These are phyloP conservation scores for Lochmaea capreae DNA, from an alignment of 2,888 invertebrate genomes.

Conservation along the genomic window DNA sequence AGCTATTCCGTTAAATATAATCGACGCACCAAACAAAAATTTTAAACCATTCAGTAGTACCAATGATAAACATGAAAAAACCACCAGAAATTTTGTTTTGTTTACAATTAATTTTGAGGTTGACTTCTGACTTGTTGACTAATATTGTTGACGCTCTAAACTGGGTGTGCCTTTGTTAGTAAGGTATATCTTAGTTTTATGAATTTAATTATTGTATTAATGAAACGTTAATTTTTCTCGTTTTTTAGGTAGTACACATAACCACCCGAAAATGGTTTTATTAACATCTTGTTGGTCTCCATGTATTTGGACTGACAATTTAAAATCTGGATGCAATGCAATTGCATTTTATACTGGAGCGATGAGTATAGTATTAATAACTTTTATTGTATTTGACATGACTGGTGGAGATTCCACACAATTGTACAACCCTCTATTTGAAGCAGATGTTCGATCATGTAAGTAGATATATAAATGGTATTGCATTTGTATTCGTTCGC, in stretches of 20 bases:
- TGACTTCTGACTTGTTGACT: constrained; percentile 23
- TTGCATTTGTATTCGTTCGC: constrained; percentile 1
- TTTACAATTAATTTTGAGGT: constrained; percentile 18
- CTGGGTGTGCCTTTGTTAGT: constrained; percentile 29
- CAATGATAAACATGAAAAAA: not conserved
- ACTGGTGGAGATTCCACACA: constrained; percentile 90
- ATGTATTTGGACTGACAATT: constrained; percentile 84
- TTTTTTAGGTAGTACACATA: not conserved
- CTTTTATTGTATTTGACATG: constrained; percentile 81
- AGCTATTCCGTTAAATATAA: no score
- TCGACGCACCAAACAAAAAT: no score
- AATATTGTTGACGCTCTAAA: constrained; percentile 7
- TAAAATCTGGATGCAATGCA: constrained; percentile 81
- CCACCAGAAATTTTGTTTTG: not conserved
- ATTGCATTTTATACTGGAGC: constrained; percentile 85
- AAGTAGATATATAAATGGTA: constrained; percentile 61
- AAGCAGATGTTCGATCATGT: constrained; percentile 84
- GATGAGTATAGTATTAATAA: constrained; percentile 79
- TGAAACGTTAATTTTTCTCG: not conserved
- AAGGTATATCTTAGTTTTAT: not conserved
- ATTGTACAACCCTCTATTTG: constrained; percentile 89
- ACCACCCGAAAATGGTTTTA: constrained; percentile 71
- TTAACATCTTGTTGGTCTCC: constrained; percentile 89
- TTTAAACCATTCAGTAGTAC: not conserved
- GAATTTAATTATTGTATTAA: not conserved